These are phyloP conservation scores for Leptarthrus brevirostris DNA, from an alignment of 2,888 invertebrate genomes.

Conservation along the genomic window DNA sequence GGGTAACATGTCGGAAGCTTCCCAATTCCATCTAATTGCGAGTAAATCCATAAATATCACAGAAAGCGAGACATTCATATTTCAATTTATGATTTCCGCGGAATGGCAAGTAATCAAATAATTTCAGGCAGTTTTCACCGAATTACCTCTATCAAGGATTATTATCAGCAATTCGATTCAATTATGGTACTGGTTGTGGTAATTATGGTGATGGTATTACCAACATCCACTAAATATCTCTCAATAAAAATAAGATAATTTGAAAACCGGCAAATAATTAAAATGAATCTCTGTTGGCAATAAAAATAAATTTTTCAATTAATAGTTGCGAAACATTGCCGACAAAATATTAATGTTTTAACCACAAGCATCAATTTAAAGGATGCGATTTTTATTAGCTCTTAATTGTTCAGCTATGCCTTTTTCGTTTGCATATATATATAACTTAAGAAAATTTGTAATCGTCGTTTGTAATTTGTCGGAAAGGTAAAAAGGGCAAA, in stretches of 20 bases:
- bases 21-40: neutral
- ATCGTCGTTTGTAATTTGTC: too few species aligned
- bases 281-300: neutral
- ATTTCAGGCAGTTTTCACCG: neutral
- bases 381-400: too few species aligned
- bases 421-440: too few species aligned
- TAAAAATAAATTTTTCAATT: neutral
- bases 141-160: conserved; percentile 2
- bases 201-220: too few species aligned
- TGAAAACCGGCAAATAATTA: conserved; percentile 9
- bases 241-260: neutral
- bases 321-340: neutral
- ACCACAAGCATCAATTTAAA: too few species aligned
- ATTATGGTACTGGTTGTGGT: too few species aligned
- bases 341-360: too few species aligned
- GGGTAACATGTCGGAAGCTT: neutral
- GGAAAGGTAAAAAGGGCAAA: too few species aligned
- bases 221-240: neutral
- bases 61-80: neutral
- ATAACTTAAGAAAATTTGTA: too few species aligned
- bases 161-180: neutral
- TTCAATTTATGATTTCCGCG: conserved; percentile 4
- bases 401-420: too few species aligned
- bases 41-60: conserved; percentile 10
- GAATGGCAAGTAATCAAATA: conserved; percentile 1